Conservation (phyloP, 35 echinoderm and acorn worm species). For the Heliocidaris erythrogramma region DNA sequence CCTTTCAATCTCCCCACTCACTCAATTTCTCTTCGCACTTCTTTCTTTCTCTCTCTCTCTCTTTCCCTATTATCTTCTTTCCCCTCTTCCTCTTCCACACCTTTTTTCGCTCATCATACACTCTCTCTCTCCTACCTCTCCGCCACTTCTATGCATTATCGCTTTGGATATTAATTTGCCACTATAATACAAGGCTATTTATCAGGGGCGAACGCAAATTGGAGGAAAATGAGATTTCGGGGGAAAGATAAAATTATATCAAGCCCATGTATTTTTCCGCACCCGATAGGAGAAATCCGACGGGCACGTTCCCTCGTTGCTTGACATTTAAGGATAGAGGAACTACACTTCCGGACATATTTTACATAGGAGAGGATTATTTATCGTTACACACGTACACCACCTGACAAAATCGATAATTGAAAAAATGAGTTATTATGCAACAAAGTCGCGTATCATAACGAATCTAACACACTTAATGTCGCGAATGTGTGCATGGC, state of each 20-base stretch:
- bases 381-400: neutral
- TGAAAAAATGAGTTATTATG: neutral
- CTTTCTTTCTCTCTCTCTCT: neutral
- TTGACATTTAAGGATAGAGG: neutral
- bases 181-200: neutral
- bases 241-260: neutral
- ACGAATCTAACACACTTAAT: neutral
- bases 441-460: neutral
- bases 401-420: slow-evolving; percentile 2
- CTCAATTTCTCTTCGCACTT: too few relatives aligned
- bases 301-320: neutral
- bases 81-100: too few relatives aligned
- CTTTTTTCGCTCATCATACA: neutral
- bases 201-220: neutral
- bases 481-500: neutral
- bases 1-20: too few relatives aligned
- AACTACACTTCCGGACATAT: neutral
- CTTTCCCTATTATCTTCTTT: neutral
- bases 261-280: neutral
- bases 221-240: neutral
- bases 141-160: neutral
- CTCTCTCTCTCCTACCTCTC: neutral
- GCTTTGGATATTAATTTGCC: neutral
- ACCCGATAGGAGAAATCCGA: neutral
- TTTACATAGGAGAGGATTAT: neutral